These are phyloP conservation scores for Hypolimnas misippus DNA, from an alignment of 2,888 invertebrate genomes.

Conservation along the genomic window DNA sequence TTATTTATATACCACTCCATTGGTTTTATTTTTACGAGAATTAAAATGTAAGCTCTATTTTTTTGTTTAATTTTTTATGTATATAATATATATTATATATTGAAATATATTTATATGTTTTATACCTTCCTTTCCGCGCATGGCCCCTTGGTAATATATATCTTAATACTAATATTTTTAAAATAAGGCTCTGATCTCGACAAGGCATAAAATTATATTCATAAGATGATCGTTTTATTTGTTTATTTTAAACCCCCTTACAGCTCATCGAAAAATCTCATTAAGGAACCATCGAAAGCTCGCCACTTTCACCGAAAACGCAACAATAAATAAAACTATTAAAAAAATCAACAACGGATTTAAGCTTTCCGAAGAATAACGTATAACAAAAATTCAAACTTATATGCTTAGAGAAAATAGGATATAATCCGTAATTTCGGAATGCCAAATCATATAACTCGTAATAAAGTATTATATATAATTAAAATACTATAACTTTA, in stretches of 20 bases:
- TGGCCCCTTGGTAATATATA: constrained; percentile 68
- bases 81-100: constrained; percentile 39
- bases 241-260: constrained; percentile 20
- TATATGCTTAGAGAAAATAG: constrained; percentile 37
- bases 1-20: constrained; percentile 57
- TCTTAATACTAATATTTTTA: constrained; percentile 67
- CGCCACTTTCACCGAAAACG: constrained; percentile 53
- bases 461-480: constrained; percentile 56
- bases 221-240: constrained; percentile 29
- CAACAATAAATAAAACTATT: constrained; percentile 68
- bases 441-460: constrained; percentile 59
- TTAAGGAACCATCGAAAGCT: constrained; percentile 67
- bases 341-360: constrained; percentile 60
- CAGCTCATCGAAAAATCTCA: constrained; percentile 48
- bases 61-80: constrained; percentile 36
- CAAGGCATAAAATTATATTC: constrained; percentile 58
- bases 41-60: constrained; percentile 46
- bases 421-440: constrained; percentile 48
- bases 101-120: constrained; percentile 27
- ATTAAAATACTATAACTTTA: constrained; percentile 61
- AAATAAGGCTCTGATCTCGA: constrained; percentile 68
- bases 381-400: constrained; percentile 47
- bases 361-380: constrained; percentile 53
- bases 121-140: constrained; percentile 49
- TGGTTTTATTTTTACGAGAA: constrained; percentile 46